These are phyloP conservation scores for Trimorus sp. DNA, from an alignment of 2,888 invertebrate species.

Conservation along the genomic window DNA sequence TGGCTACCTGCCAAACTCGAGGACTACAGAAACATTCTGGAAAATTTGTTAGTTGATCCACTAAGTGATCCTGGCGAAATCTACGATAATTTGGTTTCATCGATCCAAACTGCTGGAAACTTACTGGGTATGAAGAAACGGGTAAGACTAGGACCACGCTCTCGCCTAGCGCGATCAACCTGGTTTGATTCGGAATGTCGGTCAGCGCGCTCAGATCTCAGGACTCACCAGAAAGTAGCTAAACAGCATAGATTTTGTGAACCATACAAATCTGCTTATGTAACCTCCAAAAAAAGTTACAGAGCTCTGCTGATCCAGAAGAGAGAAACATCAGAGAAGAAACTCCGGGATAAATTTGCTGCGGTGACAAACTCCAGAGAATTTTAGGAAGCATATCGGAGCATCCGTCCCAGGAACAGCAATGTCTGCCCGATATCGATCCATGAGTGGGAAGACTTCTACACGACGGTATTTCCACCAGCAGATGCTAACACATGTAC, in stretches of 20 bases:
- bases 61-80: too few relatives aligned
- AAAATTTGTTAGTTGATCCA: too few relatives aligned
- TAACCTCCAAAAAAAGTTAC: background rate
- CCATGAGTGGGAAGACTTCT: conserved; percentile 7
- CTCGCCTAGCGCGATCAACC: conserved; percentile 1
- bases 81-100: too few relatives aligned
- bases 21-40: too few relatives aligned
- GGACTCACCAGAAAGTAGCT: background rate
- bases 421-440: background rate
- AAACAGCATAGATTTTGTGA: background rate
- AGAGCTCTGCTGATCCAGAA: background rate
- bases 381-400: conserved; percentile 9
- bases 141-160: background rate
- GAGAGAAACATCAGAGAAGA: background rate
- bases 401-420: background rate
- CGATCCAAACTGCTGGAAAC: background rate
- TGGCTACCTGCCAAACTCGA: too few relatives aligned
- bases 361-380: background rate
- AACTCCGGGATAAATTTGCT: conserved; percentile 1
- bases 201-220: background rate
- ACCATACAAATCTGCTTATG: background rate
- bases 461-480: background rate
- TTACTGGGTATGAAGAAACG: too few relatives aligned
- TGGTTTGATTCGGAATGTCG: conserved; percentile 3
- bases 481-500: background rate